Percentiles rank a stretch among this genome's conserved stretches.
These are phyloP conservation scores for Hoplostethus atlanticus DNA, from an alignment of 2,797 vertebrate genomes.

Conservation along the genomic window DNA sequence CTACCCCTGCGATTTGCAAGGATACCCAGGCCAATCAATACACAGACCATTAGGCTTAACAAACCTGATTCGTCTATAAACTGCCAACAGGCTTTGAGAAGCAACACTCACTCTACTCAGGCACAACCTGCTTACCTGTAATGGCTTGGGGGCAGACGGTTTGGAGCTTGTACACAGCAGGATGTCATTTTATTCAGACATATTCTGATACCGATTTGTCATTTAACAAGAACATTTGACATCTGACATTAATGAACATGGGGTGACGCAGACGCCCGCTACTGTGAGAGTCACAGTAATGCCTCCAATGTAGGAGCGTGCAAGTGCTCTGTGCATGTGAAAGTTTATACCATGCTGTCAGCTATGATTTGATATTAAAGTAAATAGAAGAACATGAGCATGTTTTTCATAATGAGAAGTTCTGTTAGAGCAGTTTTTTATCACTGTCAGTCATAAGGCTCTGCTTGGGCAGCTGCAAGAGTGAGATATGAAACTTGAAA, in stretches of 20 bases:
- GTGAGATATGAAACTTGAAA: constrained; percentile 63
- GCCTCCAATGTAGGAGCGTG: constrained; percentile 10
- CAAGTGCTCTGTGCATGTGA: constrained; percentile 7
- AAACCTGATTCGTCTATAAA: constrained; percentile 79
- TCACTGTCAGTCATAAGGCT: constrained; percentile 49
- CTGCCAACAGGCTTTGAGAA: constrained; percentile 53
- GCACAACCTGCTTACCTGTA: constrained; percentile 45
- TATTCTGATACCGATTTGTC: constrained; percentile 22
- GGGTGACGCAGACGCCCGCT: constrained; percentile 19
- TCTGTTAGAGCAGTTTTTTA: constrained; percentile 33
- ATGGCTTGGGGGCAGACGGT: constrained; percentile 24
- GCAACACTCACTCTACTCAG: constrained; percentile 46
- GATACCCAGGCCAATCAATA: constrained; percentile 82
- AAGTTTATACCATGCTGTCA: constrained; percentile 21
- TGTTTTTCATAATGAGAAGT: constrained; percentile 49
- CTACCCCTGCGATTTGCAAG: constrained; percentile 69
- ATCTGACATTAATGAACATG: not conserved
- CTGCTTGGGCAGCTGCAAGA: constrained; percentile 48
- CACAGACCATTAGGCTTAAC: constrained; percentile 85
- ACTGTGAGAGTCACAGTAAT: constrained; percentile 9
- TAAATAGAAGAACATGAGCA: constrained; percentile 26
- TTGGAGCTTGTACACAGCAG: constrained; percentile 17
- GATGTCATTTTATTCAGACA: constrained; percentile 21
- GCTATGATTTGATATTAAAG: constrained; percentile 43
- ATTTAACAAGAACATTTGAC: constrained; percentile 13